Evolutionary conservation across 2,888 invertebrate species (phyloP).

Genomic region (Stegophylla sp.): DNA sequence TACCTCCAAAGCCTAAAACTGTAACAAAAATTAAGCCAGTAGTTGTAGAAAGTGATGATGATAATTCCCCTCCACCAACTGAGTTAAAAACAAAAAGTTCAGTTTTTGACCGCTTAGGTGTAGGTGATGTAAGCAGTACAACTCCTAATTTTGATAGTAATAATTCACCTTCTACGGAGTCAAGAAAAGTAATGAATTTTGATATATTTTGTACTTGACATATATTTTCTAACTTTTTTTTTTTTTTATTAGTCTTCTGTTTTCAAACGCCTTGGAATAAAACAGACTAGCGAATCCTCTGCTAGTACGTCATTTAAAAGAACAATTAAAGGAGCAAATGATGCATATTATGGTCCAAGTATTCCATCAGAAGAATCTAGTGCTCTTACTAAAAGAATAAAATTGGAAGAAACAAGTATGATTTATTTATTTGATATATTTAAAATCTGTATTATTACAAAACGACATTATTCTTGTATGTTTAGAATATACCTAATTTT

Average conservation of each 20-base stretch:
- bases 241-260: constrained; percentile 41
- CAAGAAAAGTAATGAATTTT: constrained; percentile 38
- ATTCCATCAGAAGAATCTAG: constrained; percentile 55
- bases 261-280: constrained; percentile 51
- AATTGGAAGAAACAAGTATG: constrained; percentile 47
- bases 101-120: constrained; percentile 57
- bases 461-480: no score
- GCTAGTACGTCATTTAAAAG: constrained; percentile 8
- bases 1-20: constrained; percentile 40
- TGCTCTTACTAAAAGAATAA: constrained; percentile 49
- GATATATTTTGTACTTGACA: no score
- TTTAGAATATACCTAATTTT: no score
- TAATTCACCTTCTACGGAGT: constrained; percentile 28
- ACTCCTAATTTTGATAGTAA: constrained; percentile 50
- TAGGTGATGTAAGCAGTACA: constrained; percentile 56
- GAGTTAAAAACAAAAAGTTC: constrained; percentile 53
- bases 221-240: constrained; percentile 5
- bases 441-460: no score
- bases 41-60: constrained; percentile 43
- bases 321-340: constrained; percentile 12
- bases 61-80: constrained; percentile 23
- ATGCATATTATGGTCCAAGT: constrained; percentile 39
- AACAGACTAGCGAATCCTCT: constrained; percentile 19
- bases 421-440: background rate
- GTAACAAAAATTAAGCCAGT: constrained; percentile 15